A percentile compares a stretch with the other conserved stretches of the same genome.
Conservation (phyloP, 2,113 vertebrate species). For the Synchiropus splendidus region DNA sequence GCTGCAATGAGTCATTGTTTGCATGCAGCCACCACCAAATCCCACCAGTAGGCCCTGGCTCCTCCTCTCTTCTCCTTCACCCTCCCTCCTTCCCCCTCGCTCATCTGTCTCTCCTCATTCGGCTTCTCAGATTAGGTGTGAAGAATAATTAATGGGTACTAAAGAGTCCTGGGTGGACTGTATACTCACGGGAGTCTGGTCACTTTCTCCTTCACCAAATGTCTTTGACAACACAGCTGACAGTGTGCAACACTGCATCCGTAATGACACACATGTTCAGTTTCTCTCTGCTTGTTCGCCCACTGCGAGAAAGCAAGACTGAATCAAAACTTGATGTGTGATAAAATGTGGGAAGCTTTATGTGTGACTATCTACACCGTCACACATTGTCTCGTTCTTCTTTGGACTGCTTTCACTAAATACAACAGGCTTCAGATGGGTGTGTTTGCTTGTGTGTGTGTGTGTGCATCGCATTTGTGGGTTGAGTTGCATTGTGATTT, state of each 20-base stretch:
- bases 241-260: constrained; percentile 39
- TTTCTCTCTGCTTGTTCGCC: too few relatives aligned
- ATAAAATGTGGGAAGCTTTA: too few relatives aligned
- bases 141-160: constrained; percentile 63
- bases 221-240: constrained; percentile 54
- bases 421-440: too few relatives aligned
- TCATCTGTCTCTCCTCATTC: constrained; percentile 44
- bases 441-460: too few relatives aligned
- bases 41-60: constrained; percentile 39
- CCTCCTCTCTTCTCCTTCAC: constrained; percentile 19
- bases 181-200: constrained; percentile 44
- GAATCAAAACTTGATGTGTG: too few relatives aligned
- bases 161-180: constrained; percentile 43
- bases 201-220: constrained; percentile 56
- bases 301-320: too few relatives aligned
- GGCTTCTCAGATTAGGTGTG: constrained; percentile 59
- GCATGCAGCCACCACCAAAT: constrained; percentile 55
- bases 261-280: constrained; percentile 29
- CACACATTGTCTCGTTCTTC: too few relatives aligned
- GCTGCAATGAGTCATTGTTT: constrained; percentile 62
- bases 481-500: too few relatives aligned
- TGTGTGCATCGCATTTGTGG: too few relatives aligned
- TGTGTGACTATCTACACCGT: too few relatives aligned
- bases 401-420: too few relatives aligned
- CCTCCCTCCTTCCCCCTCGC: constrained; percentile 17